phyloP scores from a whole-genome alignment of 2,888 invertebrate genomes.

The Parthenolecanium corni region DNA sequence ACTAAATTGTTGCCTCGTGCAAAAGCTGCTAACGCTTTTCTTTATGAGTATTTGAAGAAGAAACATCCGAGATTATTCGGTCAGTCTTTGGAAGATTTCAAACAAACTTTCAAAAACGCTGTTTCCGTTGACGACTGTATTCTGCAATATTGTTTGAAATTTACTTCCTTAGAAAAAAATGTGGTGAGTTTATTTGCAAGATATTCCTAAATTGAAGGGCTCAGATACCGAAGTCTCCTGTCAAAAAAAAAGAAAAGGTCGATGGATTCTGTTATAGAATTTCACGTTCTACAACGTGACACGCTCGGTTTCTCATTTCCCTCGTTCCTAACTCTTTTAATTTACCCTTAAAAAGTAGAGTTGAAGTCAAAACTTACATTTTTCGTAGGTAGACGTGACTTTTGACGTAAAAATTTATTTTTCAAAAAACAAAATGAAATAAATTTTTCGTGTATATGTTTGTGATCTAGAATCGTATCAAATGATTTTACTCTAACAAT shows the following conservation, averaged over 20 bases:
- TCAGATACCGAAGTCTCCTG: neutral
- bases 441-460: too few species aligned
- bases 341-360: too few species aligned
- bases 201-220: neutral
- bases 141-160: slow-evolving; percentile 20
- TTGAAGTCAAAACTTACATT: too few species aligned
- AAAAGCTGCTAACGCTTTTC: slow-evolving; percentile 2
- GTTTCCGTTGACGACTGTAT: slow-evolving; percentile 16
- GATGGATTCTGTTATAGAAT: neutral
- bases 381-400: too few species aligned
- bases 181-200: too few species aligned
- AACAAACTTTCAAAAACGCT: slow-evolving; percentile 17
- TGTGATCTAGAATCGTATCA: too few species aligned
- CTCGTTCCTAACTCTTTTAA: too few species aligned
- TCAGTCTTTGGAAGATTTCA: slow-evolving; percentile 13
- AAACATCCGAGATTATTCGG: slow-evolving; percentile 3
- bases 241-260: neutral
- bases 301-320: too few species aligned
- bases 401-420: too few species aligned
- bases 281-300: too few species aligned
- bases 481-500: too few species aligned
- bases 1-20: neutral
- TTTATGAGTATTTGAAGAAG: slow-evolving; percentile 8
- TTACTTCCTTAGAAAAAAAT: neutral
- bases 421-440: too few species aligned